phyloP scores from a whole-genome alignment of 1,140 invertebrate genomes.

The Colletes latitarsis region DNA sequence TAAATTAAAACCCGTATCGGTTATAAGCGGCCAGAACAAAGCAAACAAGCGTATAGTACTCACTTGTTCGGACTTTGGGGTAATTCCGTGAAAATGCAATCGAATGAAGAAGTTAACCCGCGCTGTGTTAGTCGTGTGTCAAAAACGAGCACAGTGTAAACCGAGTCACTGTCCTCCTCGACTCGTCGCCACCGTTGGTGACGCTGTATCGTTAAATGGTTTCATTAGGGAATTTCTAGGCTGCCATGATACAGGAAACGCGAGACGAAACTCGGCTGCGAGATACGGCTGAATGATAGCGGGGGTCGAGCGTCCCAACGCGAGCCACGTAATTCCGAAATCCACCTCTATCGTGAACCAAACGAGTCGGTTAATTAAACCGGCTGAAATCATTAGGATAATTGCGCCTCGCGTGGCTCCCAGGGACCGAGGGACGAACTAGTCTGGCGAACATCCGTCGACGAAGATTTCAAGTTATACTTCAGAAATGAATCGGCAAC shows the following conservation, averaged over 20 bases:
- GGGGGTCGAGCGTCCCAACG: background rate
- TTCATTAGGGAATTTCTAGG: background rate
- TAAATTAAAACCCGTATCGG: too few relatives aligned
- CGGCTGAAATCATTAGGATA: slow-evolving; percentile 39
- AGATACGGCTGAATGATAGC: slow-evolving; percentile 23
- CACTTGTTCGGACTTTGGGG: too few relatives aligned
- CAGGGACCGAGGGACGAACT: background rate
- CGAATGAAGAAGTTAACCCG: too few relatives aligned
- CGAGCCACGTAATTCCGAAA: slow-evolving; percentile 30
- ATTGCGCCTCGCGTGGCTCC: background rate
- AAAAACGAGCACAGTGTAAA: too few relatives aligned
- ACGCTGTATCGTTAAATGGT: background rate
- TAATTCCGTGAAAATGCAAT: too few relatives aligned
- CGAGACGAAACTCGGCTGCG: slow-evolving; percentile 2
- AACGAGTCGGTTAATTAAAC: slow-evolving; percentile 39
- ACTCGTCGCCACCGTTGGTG: background rate
- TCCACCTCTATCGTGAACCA: background rate
- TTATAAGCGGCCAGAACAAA: too few relatives aligned
- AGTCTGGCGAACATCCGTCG: background rate
- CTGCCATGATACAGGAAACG: background rate
- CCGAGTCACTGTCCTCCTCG: background rate
- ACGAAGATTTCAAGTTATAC: background rate
- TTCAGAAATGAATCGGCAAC: background rate
- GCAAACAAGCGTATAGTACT: too few relatives aligned
- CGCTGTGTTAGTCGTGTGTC: too few relatives aligned